Evolutionary conservation across 2,888 invertebrate genomes (phyloP).

Genomic region (Desoria tigrina): DNA sequence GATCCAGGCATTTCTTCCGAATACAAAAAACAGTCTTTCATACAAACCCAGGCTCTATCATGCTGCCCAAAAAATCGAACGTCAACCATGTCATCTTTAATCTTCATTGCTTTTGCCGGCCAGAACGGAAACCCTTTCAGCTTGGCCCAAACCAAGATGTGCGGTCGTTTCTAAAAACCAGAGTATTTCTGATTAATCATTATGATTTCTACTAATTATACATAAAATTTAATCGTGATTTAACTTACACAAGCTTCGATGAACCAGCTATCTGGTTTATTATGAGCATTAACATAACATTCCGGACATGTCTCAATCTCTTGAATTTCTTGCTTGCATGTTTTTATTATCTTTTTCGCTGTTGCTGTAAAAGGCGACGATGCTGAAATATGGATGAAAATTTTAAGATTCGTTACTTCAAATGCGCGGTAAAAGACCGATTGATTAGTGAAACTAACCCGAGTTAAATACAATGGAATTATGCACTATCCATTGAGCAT

Average conservation of each 20-base stretch:
- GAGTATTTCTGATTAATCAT: conserved; percentile 14
- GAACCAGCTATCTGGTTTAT: conserved; percentile 81
- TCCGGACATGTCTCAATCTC: conserved; percentile 93
- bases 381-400: conserved; percentile 31
- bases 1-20: conserved; percentile 65
- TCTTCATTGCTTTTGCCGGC: conserved; percentile 90
- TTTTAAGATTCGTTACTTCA: too few species aligned
- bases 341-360: conserved; percentile 77
- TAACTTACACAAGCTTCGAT: conserved; percentile 77
- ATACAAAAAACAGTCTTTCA: conserved; percentile 79
- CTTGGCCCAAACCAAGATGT: conserved; percentile 92
- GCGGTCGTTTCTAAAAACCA: conserved; percentile 78
- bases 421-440: neutral
- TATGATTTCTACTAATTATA: neutral
- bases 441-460: conserved; percentile 63
- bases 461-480: conserved; percentile 89
- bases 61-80: conserved; percentile 94
- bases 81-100: conserved; percentile 67
- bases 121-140: conserved; percentile 95
- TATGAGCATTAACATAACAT: conserved; percentile 84
- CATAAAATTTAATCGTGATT: too few species aligned
- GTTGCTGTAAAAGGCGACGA: conserved; percentile 62
- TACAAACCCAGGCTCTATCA: conserved; percentile 85
- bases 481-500: conserved; percentile 90
- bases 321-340: conserved; percentile 82